phyloP scores from a whole-genome alignment of 2,113 vertebrate species.

The Piprites chloris region DNA sequence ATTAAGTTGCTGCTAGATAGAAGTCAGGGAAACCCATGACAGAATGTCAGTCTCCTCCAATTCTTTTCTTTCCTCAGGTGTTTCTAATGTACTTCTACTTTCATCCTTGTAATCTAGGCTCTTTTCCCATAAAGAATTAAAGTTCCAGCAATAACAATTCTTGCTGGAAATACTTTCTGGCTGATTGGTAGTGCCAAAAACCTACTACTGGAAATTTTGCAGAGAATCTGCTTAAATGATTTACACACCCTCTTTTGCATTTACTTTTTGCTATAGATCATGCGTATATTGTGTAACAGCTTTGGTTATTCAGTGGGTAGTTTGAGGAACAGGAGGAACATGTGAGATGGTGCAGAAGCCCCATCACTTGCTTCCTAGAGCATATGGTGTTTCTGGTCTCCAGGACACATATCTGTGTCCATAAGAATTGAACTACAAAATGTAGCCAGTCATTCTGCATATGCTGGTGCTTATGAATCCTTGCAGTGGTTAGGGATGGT shows the following conservation, averaged over 20 bases:
- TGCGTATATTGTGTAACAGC: neutral
- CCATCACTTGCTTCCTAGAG: neutral
- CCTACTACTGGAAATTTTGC: neutral
- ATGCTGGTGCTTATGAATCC: neutral
- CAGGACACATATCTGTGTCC: neutral
- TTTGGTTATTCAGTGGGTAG: neutral
- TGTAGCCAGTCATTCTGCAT: neutral
- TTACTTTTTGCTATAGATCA: neutral
- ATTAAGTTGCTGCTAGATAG: neutral
- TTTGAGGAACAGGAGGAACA: neutral
- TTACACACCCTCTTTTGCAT: neutral
- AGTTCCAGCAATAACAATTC: neutral
- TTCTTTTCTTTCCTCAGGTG: neutral
- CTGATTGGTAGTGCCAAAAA: neutral
- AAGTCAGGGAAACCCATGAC: neutral
- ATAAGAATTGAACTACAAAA: neutral
- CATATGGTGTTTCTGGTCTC: constrained; percentile 39
- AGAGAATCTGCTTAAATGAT: neutral
- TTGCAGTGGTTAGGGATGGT: neutral
- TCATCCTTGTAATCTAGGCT: neutral
- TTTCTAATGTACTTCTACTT: neutral
- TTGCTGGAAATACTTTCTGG: neutral
- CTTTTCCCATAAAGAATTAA: neutral
- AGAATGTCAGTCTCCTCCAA: neutral
- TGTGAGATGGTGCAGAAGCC: neutral